Base-by-base conservation (phyloP, 1,140 invertebrate species). In the Danaus plexippus region DNA sequence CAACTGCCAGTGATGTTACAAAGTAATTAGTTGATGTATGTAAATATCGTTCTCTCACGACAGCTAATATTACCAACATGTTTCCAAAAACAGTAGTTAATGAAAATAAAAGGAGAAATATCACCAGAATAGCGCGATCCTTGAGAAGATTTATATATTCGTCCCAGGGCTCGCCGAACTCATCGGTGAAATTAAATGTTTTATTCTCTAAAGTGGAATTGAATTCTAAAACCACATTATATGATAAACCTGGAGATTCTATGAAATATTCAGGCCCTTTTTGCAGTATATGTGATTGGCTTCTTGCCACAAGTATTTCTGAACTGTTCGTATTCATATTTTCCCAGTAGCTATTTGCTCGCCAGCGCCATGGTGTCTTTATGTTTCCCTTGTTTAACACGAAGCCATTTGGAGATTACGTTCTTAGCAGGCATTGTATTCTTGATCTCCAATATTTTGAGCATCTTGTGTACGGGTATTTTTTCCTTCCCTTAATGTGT, bases 11-110 rank as follows among this genome's bases (percentile, higher is more conserved):
- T 52, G 96, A 98, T 41, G 98, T 97, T 62, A 99, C 98, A 81
- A 99, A 98, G 78, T 98, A 99, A 87, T 99, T 99, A 18, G 97
- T 99, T 18, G 96, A 96, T 10, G 96, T 97, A 77, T 98, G 96
- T 8, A 98, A 81, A 50, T 95, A 92, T 47, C 96, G 88, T 80
- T 99, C 97, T 45, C 96, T 88, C 42, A 94, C 92, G 9, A 99
- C 98, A 18, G 95, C 96, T 60, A 98, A 77, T 49, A 99, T 98
- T 6, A 99, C 97, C 13, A 99, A 90, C 61, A 97, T 94, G 84
- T 99, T 99, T 45, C 97, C 97, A 81, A 99, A 98, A 0, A 99
- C 92, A 0, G 97, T 98, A 45, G 97, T 93, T 59, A 97, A 89
- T 0, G 97, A 96, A 74, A 99, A 97, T 11, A 98, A 87, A 47